Base-by-base conservation (phyloP, 2,888 invertebrate species). In the Herminia tarsipennalis region DNA sequence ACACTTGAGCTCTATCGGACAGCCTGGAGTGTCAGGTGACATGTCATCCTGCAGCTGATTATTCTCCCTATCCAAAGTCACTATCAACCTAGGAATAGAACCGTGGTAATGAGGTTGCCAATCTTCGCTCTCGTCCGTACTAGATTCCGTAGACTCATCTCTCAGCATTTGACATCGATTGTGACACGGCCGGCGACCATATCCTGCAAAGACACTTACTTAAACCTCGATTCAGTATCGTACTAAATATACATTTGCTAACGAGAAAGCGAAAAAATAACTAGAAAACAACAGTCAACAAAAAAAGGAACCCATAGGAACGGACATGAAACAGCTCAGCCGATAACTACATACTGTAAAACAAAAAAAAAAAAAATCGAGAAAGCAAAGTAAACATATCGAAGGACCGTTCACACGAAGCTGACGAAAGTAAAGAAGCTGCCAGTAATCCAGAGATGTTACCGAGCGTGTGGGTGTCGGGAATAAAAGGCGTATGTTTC, bases 61-160 rank as follows among this genome's bases (percentile, higher is more conserved):
- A 53, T 83, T 88, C 54, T 89, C 90, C 24, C 75, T 73, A 60
- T 89, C 90, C 38, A 88, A 70, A 5, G 89, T 91, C 44, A 90
- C 81, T 50, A 90, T 85, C 30, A 91, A 77, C 30, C 86, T 76
- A 32, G 91, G 91, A 24, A 90, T 90, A 16, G 87, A 90, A 22
- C 88, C 86, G 63, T 81, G 84, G 61, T 86, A 88, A 49, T 81
- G 80, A 17, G 79, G 78, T n/a, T 70, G 76, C 48, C 73, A 78
- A 9, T 82, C 83, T 38, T 85, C 84, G 61, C 88, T 89, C 25
- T 87, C 86, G 9, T 88, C 87, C 2, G 88, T 81, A 56, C 89
- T 90, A 41, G 91, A 91, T 52, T 88, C 88, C 13, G 86, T 84
- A 2, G 89, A 87, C 52, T 87, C 87, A 46, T 85, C 82, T 51